Percentiles rank a stretch among this genome's conserved stretches.
Evolutionary conservation across 2,797 vertebrate species (phyloP).

Genomic region (Phalloptychus januarius): DNA sequence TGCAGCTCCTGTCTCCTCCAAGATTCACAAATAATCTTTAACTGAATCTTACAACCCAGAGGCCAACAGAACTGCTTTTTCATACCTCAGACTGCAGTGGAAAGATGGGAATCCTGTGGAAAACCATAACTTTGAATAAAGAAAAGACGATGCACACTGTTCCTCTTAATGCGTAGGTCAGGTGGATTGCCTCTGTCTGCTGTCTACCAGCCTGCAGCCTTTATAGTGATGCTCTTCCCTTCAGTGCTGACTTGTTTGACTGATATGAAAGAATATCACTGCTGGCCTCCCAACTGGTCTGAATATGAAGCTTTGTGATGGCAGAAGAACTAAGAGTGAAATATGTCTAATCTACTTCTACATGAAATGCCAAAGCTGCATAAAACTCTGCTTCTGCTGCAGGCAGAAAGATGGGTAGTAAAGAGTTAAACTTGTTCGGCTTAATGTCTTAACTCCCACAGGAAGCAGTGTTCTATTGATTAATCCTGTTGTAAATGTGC

Average conservation of each 20-base stretch:
- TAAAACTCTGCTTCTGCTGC: not conserved
- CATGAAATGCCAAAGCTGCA: not conserved
- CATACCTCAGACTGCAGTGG: not conserved
- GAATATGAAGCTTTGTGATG: not conserved
- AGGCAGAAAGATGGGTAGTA: not conserved
- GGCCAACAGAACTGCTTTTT: not conserved
- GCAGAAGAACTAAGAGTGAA: not conserved
- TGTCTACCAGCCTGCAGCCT: not conserved
- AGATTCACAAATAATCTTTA: not conserved
- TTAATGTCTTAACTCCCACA: slow-evolving; percentile 3
- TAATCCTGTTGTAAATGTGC: slow-evolving; percentile 24
- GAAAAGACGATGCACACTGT: not conserved
- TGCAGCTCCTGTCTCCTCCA: not conserved
- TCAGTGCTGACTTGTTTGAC: not conserved
- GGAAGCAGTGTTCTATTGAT: slow-evolving; percentile 32
- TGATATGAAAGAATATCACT: not conserved
- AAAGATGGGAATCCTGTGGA: not conserved
- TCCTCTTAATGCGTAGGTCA: not conserved
- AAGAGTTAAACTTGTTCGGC: slow-evolving; percentile 18
- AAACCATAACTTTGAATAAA: not conserved
- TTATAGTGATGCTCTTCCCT: not conserved
- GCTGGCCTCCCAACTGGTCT: not conserved
- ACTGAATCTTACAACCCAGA: not conserved
- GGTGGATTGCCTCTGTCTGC: not conserved
- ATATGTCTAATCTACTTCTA: not conserved